These are phyloP conservation scores for Drosophila ezoana DNA, from an alignment of 2,888 invertebrate genomes.

Conservation along the genomic window DNA sequence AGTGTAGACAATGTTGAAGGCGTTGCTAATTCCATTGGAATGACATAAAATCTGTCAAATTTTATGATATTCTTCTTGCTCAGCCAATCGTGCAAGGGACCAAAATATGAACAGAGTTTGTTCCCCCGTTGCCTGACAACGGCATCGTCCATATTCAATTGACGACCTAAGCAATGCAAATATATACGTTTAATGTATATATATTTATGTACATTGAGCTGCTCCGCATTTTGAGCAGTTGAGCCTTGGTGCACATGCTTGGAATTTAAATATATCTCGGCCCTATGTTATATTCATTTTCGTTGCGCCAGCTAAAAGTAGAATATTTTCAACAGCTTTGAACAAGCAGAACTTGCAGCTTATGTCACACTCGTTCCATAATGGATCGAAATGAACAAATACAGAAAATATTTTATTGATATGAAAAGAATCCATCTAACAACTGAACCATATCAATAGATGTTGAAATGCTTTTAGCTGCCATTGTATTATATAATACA, in stretches of 20 bases:
- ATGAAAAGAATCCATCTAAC: slow-evolving; percentile 4
- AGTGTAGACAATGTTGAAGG: slow-evolving; percentile 27
- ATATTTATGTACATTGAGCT: slow-evolving; percentile 10
- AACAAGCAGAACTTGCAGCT: neutral
- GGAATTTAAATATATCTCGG: slow-evolving; percentile 13
- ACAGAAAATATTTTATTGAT: slow-evolving; percentile 17
- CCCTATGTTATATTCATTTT: slow-evolving; percentile 1
- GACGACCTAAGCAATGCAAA: slow-evolving; percentile 23
- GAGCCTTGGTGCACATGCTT: slow-evolving; percentile 8
- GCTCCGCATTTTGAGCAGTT: slow-evolving; percentile 1
- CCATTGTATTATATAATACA: too few species aligned
- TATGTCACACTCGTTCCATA: slow-evolving; percentile 4
- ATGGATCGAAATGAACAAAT: slow-evolving; percentile 4
- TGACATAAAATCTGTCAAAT: slow-evolving; percentile 35
- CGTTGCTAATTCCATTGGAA: slow-evolving; percentile 23
- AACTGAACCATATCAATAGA: slow-evolving; percentile 3
- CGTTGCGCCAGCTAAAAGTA: neutral
- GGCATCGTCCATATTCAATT: slow-evolving; percentile 15
- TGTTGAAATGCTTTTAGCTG: neutral
- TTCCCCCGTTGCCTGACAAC: slow-evolving; percentile 12
- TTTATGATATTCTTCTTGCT: slow-evolving; percentile 39
- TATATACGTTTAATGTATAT: slow-evolving; percentile 10
- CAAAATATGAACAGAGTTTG: slow-evolving; percentile 8
- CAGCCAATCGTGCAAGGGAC: slow-evolving; percentile 23
- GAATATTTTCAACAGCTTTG: neutral